phyloP scores from a whole-genome alignment of 1,140 invertebrate genomes.

The Aphis gossypii region DNA sequence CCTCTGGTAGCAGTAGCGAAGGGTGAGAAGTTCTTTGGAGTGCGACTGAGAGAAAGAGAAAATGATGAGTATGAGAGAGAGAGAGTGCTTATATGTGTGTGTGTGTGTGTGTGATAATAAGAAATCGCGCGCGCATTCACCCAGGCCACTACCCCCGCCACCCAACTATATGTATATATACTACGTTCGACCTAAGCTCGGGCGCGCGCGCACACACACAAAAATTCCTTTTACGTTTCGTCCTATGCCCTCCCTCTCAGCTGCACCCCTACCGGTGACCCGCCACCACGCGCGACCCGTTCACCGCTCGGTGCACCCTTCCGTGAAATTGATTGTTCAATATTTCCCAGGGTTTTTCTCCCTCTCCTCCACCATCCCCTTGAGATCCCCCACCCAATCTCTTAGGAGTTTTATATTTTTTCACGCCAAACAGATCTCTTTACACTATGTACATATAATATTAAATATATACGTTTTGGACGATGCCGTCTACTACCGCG shows the following conservation, averaged over 20 bases:
- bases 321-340: constrained; percentile 58
- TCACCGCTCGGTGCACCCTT: constrained; percentile 39
- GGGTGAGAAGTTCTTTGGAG: neutral
- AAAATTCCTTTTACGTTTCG: constrained; percentile 12
- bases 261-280: neutral
- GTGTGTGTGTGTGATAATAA: constrained; percentile 25
- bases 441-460: neutral
- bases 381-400: neutral
- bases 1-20: neutral
- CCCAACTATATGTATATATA: neutral
- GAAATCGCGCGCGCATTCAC: constrained; percentile 40
- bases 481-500: neutral
- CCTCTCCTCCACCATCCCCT: neutral
- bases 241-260: neutral
- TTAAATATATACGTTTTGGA: neutral
- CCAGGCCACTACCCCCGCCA: neutral
- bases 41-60: neutral
- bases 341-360: constrained; percentile 56
- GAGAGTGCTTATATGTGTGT: neutral
- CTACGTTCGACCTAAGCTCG: constrained; percentile 31
- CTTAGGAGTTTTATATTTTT: constrained; percentile 17
- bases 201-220: constrained; percentile 2
- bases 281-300: neutral
- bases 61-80: neutral
- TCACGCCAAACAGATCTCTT: neutral